Conservation (phyloP, 1,140 invertebrate species). For the Rhyacophila brunnea region DNA sequence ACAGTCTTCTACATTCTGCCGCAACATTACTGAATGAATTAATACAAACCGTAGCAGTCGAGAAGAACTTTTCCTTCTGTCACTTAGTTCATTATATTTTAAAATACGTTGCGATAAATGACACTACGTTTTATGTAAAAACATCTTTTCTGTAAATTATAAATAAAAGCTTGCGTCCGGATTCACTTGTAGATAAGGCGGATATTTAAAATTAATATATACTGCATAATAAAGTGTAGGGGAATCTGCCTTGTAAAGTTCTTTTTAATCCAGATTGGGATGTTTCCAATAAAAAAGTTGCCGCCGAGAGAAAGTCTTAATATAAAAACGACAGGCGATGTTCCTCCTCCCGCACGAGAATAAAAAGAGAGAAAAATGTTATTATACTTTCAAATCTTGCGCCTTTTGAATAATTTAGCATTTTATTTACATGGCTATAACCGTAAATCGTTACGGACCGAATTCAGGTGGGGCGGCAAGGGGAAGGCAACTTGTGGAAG, state of each 20-base stretch:
- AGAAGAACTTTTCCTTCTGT: too few relatives aligned
- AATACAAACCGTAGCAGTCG: too few relatives aligned
- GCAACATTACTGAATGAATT: too few relatives aligned
- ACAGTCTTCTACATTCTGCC: too few relatives aligned
- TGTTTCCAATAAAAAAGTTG: conserved; percentile 20
- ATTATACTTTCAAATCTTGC: conserved; percentile 36
- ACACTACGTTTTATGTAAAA: too few relatives aligned
- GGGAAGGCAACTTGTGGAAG: background rate
- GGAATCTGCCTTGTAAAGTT: background rate
- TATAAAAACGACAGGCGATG: conserved; percentile 18
- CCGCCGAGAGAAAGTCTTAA: conserved; percentile 6
- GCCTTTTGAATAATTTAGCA: conserved; percentile 37
- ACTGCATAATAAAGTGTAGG: background rate
- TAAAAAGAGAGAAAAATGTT: conserved; percentile 32
- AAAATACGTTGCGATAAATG: too few relatives aligned
- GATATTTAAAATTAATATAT: conserved; percentile 1
- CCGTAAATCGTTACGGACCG: conserved; percentile 34
- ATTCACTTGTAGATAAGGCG: too few relatives aligned
- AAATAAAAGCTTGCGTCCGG: too few relatives aligned
- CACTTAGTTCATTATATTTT: too few relatives aligned
- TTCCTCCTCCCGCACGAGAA: conserved; percentile 3
- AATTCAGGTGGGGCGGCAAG: conserved; percentile 29
- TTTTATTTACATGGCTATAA: conserved; percentile 34
- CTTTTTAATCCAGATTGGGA: conserved; percentile 24
- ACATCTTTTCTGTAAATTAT: too few relatives aligned